Percentiles rank a stretch among this genome's conserved stretches.
Conservation (phyloP, 2,113 vertebrate genomes). For the Hippolais icterina region DNA sequence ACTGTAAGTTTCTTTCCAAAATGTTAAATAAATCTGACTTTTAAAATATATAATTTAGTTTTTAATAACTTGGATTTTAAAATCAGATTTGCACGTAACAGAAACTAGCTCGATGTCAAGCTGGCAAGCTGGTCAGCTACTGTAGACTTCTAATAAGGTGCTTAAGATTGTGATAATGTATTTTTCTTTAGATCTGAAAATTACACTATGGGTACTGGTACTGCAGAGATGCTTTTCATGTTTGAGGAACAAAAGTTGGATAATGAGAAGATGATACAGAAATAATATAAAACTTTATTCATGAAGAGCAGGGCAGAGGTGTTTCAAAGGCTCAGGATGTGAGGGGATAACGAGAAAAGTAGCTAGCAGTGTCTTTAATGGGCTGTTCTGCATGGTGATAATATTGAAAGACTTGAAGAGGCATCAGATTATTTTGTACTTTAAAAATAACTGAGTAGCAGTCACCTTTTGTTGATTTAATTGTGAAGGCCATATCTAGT, state of each 20-base stretch:
- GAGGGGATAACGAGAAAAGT: not conserved
- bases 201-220: not conserved
- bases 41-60: not conserved
- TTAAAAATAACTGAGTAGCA: not conserved
- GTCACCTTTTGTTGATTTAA: conserved; percentile 38
- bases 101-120: not conserved
- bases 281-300: conserved; percentile 65
- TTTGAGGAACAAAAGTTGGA: not conserved
- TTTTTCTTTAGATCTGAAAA: not conserved
- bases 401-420: conserved; percentile 84
- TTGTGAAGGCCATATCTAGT: conserved; percentile 11
- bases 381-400: conserved; percentile 83
- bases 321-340: conserved; percentile 69
- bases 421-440: conserved; percentile 65
- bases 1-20: not conserved
- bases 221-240: not conserved
- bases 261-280: conserved; percentile 10
- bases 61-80: not conserved
- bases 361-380: conserved; percentile 74
- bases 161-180: not conserved
- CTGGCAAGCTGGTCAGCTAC: not conserved
- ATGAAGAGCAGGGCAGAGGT: conserved; percentile 73
- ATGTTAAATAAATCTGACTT: not conserved
- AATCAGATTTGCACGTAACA: not conserved
- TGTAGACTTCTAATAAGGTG: not conserved